A percentile compares a stretch with the other conserved stretches of the same genome.
phyloP scores from a whole-genome alignment of 2,113 vertebrate genomes.

The Lipophrys pholis region DNA sequence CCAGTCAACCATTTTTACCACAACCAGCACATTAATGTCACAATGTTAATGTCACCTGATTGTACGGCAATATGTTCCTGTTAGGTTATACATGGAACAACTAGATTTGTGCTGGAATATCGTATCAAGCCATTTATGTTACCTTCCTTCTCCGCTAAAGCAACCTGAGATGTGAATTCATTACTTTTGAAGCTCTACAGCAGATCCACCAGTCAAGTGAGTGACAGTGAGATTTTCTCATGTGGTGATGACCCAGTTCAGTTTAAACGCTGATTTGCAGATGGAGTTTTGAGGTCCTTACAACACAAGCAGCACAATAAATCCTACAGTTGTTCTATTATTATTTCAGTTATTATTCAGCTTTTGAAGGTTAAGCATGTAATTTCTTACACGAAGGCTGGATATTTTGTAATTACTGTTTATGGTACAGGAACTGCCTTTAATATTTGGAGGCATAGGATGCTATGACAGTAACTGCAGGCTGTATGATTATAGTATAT shows the following conservation, averaged over 20 bases:
- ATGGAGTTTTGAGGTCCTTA: conserved; percentile 2
- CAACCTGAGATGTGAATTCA: neutral
- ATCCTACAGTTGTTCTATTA: neutral
- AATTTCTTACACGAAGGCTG: neutral
- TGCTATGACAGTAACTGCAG: too few species aligned
- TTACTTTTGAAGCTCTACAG: neutral
- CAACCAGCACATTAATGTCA: neutral
- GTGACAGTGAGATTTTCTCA: neutral
- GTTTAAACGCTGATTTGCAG: neutral
- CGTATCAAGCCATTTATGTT: neutral
- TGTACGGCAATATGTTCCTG: neutral
- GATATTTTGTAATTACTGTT: neutral
- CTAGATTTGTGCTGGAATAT: neutral
- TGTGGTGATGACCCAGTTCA: conserved; percentile 10
- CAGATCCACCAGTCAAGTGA: neutral
- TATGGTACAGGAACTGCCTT: too few species aligned
- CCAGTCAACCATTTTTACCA: neutral
- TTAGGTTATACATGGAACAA: neutral
- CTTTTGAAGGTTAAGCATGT: neutral
- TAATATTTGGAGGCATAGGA: too few species aligned
- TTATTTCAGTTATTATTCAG: neutral
- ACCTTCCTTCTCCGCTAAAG: neutral
- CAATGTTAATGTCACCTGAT: neutral
- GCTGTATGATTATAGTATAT: too few species aligned
- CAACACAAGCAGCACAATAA: neutral